Evolutionary conservation across 2,113 vertebrate genomes (phyloP).

Genomic region (Neolamprologus sp.): DNA sequence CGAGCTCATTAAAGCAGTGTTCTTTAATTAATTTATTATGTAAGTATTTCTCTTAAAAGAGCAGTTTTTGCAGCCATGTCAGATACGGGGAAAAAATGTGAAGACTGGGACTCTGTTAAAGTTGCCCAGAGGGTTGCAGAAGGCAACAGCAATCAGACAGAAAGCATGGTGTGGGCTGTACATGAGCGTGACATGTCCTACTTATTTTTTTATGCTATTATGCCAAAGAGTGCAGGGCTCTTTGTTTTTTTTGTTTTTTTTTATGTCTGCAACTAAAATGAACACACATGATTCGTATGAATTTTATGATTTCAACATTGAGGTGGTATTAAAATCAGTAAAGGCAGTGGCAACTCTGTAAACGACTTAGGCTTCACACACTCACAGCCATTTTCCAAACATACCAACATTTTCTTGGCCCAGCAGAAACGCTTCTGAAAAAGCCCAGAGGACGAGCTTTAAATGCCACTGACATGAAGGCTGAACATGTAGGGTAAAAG

Average conservation of each 20-base stretch:
- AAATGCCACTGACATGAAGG: not conserved
- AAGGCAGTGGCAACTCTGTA: not conserved
- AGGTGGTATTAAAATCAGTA: not conserved
- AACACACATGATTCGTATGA: not conserved
- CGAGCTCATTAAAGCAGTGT: not conserved
- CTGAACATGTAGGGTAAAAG: not conserved
- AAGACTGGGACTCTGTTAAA: not conserved
- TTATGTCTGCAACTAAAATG: not conserved
- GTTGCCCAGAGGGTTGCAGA: not conserved
- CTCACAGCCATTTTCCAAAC: not conserved
- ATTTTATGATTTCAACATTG: not conserved
- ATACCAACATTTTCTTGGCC: not conserved
- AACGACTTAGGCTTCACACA: not conserved
- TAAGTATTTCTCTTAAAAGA: not conserved
- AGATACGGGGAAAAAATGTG: not conserved
- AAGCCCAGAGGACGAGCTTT: not conserved
- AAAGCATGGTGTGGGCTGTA: not conserved
- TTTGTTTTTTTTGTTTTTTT: not conserved
- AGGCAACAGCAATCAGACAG: not conserved
- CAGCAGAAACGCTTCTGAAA: not conserved
- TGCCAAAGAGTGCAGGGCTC: not conserved
- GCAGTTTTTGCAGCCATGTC: not conserved
- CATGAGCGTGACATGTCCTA: not conserved
- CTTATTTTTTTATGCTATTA: not conserved
- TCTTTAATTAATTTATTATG: not conserved